These are phyloP conservation scores for Sarcophaga rosellei DNA, from an alignment of 2,888 invertebrate genomes.

Conservation along the genomic window DNA sequence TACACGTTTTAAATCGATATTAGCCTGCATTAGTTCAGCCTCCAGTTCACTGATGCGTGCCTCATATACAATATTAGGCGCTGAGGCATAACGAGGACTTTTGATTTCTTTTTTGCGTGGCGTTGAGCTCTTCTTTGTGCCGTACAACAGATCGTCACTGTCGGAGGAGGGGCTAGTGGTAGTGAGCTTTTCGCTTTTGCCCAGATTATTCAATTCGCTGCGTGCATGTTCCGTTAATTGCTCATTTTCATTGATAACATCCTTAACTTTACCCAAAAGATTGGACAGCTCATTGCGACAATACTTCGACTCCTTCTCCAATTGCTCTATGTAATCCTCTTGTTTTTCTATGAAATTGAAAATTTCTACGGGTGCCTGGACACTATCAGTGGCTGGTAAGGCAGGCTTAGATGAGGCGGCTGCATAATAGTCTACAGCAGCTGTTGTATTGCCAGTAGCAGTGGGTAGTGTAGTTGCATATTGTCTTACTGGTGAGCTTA, in stretches of 20 bases:
- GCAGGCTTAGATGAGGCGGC: conserved; percentile 74
- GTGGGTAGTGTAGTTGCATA: conserved; percentile 70
- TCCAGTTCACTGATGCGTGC: conserved; percentile 92
- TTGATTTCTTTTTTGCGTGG: conserved; percentile 69
- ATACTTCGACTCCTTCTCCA: conserved; percentile 92
- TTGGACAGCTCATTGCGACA: conserved; percentile 90
- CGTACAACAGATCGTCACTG: conserved; percentile 79
- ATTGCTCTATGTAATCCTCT: conserved; percentile 92
- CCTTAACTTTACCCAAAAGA: conserved; percentile 90
- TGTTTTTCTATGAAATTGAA: conserved; percentile 92
- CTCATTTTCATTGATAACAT: conserved; percentile 92
- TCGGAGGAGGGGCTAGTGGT: conserved; percentile 83
- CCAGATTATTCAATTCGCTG: conserved; percentile 85
- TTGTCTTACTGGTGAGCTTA: conserved; percentile 71
- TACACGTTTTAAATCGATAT: conserved; percentile 88
- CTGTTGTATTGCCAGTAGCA: conserved; percentile 68
- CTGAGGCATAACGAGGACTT: conserved; percentile 83
- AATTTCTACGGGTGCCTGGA: conserved; percentile 85
- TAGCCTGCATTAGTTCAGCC: conserved; percentile 90
- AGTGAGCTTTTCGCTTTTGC: conserved; percentile 62
- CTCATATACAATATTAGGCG: conserved; percentile 91
- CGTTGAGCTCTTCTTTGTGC: conserved; percentile 32
- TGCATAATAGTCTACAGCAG: conserved; percentile 71
- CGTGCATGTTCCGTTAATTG: conserved; percentile 90
- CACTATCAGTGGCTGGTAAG: conserved; percentile 74